Base-by-base conservation (phyloP, 92 coral and sea anemone genomes). In the Anthopleura xanthogrammica region DNA sequence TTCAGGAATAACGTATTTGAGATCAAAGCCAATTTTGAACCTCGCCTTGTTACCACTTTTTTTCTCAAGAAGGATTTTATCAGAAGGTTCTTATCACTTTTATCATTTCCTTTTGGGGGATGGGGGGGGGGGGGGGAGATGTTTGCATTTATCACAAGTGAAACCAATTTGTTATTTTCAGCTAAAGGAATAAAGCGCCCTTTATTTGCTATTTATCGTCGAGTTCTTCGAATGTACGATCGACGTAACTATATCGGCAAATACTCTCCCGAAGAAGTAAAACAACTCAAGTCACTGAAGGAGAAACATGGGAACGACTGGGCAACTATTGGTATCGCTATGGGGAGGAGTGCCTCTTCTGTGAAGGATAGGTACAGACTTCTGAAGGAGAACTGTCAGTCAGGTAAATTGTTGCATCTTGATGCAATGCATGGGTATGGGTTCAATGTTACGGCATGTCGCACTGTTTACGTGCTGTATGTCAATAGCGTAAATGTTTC, bases 301-400 rank as follows among this genome's bases (percentile, higher is more conserved):
- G 98, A 89, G 85, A 96, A 92, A 80, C 98, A 96, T 79, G 99
- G 99, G 1, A 96, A 96, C 76, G 99, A 96, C 87, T 96, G 99
- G 99, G 98, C 98, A 10, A 91, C 99, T 16, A 96, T 96, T 88
- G 99, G 99, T 0, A 83, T 89, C 56, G 95, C 96, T 9, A 92
- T 97, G 95, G 99, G 99, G 0, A 89, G 99, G 36, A 97, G 99
- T 94, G 99, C 99, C 3, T 97, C 99, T 3, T 97, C 99, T 75
- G 99, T 97, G n/a, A 97, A 97, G 86, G 99, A 97, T 85, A 89
- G 99, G 55, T 94, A 88, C 87, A 83, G 99, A 57, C 88, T 97
- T 9, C 85, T 97, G 82, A 94, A 94, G 43, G 99, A 97, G 41
- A 92, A 92, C 81, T 97, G 99, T 52, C 91, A 90, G n/a, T 89